Evolutionary conservation across 1,140 invertebrate species (phyloP), one percentile per base, ranked within the genome.

Genomic region (Olivierus martensii): DNA sequence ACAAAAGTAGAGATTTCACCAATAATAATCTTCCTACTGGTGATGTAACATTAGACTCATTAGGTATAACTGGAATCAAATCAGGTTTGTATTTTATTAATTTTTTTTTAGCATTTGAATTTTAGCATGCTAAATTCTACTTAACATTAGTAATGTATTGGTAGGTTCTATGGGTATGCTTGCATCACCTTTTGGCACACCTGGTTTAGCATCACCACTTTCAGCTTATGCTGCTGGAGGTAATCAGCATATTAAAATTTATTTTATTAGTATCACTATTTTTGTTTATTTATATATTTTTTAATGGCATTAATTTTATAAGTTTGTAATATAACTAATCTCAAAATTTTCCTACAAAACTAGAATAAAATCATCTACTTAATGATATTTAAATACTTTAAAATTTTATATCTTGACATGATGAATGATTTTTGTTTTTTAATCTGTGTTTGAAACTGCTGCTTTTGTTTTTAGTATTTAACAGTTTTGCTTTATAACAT

Each of bases 1-100:
- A 99, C 75, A 99, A 99, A 73, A 94, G 88, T 48, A 77, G 95
- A 45, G 95, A 99, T 72, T 99, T 94, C 74, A 99, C 94, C 57
- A 98, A 99, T 71, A 93, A 94, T 21, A 85, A 81, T 64, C 77
- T 99, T 65, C 93, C 94, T 0, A 88, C 88, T 43, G 94, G 95
- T 19, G 94, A 98, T 62, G 77, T 72, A 61, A 76, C 69, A 56
- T 68, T 81, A 41, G 82, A 82, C 55, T 46, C 61, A 58, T 46
- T 62, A 52, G 53, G 52, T 57, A 18, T 60, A 6, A 28, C 53
- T 36, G 53, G 61, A 52, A 65, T 54, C 43, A 15, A 18, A 37
- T 44, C 22, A 0, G 11, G 3, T 2, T 44, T 51, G 17, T 21
- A 49, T 39, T 21, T 45, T 42, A 28, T 28, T 28, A 15, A 28